These are phyloP conservation scores for Hypotaenidia okinawae DNA, from an alignment of 2,797 vertebrate species.

Conservation along the genomic window DNA sequence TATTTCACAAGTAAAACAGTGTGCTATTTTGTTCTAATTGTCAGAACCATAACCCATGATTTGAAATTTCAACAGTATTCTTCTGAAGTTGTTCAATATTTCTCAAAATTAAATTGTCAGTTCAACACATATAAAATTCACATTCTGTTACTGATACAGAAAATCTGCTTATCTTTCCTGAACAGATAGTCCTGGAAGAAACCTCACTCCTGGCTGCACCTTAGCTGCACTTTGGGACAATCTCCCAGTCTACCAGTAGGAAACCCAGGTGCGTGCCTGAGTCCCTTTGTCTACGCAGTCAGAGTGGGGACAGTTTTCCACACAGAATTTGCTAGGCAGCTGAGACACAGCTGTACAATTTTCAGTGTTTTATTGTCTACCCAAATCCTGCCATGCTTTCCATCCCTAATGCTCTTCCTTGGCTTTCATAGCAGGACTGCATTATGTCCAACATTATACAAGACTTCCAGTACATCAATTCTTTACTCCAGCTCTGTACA, in stretches of 20 bases:
- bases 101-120: neutral
- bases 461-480: neutral
- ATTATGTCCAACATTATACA: neutral
- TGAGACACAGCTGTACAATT: neutral
- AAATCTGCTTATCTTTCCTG: neutral
- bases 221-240: neutral
- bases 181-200: neutral
- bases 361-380: neutral
- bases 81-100: neutral
- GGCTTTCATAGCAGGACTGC: rapidly evolving
- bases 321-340: neutral
- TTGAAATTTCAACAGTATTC: neutral
- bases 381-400: neutral
- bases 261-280: neutral
- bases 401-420: neutral
- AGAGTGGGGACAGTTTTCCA: neutral
- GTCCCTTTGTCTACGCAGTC: neutral
- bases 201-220: neutral
- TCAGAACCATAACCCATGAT: neutral
- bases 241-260: neutral
- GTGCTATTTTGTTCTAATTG: neutral
- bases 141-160: neutral
- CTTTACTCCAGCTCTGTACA: neutral
- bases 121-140: neutral
- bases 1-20: neutral